phyloP scores from a whole-genome alignment of 2,888 invertebrate genomes.

The Drosophila lacicola region DNA sequence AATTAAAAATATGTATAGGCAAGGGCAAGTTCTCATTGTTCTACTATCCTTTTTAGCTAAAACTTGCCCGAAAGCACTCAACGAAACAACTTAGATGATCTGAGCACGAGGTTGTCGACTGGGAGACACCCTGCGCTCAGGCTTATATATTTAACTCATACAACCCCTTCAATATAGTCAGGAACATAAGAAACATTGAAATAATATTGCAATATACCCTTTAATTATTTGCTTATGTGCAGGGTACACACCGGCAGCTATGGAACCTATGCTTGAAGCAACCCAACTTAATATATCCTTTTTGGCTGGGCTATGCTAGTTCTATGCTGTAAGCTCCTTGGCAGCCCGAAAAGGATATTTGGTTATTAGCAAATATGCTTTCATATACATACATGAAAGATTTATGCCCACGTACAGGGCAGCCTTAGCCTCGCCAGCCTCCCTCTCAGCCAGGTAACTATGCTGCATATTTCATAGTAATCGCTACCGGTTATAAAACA shows the following conservation, averaged over 20 bases:
- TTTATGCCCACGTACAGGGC: conserved; percentile 60
- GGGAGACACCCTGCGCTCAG: neutral
- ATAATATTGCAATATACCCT: no score
- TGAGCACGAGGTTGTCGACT: neutral
- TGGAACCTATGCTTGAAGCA: neutral
- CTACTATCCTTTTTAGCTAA: conserved; percentile 49
- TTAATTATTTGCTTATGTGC: neutral
- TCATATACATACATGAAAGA: conserved; percentile 72
- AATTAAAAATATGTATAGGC: conserved; percentile 72
- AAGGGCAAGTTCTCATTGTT: conserved; percentile 54
- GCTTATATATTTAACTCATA: neutral
- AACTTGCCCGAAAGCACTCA: conserved; percentile 70
- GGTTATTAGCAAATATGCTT: conserved; percentile 78
- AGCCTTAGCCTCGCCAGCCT: conserved; percentile 23
- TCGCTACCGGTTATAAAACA: conserved; percentile 71
- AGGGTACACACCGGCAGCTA: conserved; percentile 2
- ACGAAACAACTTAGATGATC: conserved; percentile 39
- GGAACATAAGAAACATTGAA: no score
- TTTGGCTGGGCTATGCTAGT: conserved; percentile 42
- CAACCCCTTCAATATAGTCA: no score
- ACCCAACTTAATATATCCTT: conserved; percentile 40
- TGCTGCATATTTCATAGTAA: conserved; percentile 76
- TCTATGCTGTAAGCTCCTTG: conserved; percentile 35
- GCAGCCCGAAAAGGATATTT: conserved; percentile 65
- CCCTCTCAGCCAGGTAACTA: conserved; percentile 17